Base-by-base conservation (phyloP, 2,888 invertebrate genomes). In the Malachius bipustulatus region DNA sequence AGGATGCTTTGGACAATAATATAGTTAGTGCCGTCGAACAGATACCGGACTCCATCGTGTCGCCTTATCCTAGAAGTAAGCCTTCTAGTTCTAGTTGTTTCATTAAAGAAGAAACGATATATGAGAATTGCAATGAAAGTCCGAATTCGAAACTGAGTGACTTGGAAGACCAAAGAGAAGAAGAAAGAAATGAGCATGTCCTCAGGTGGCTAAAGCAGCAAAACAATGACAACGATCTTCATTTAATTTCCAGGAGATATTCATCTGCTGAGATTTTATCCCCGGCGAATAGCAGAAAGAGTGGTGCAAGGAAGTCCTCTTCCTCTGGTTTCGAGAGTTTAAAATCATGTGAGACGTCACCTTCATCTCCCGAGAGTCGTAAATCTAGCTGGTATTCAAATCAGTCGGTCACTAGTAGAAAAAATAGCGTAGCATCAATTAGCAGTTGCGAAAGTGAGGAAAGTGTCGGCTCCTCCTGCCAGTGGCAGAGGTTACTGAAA, bases 371-470 rank as follows among this genome's bases (percentile, higher is more conserved):
- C 16, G 56, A 56, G 35, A 55, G 56, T 42, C 45, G 57, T 34
- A 55, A 57, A 36, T 52, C 54, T 27, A 51, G 55, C 14, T 48
- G 50, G 49, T 48, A 51, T 39, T 51, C 54, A 30, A 49, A 43
- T 33, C 42, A 45, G 30, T 40, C 41, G n/a, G 39, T 51, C 34
- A 53, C 52, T 36, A 59, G 60, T 40, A 47, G 62, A 26, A 63
- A 62, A 43, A 61, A 57, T 42, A 62, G 62, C 42, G 54, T 62
- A 10, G 60, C 59, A 31, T 62, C 62, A 30, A 59, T 53, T 35
- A 60, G 62, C 39, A 60, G 60, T 44, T 62, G 60, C n/a, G 63
- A 63, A 42, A 56, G 59, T 40, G 61, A 60, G 16, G 63, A 62
- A 16, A 38, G 43, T 24, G 40, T 37, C 14, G 51, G 47, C 32